phyloP scores from a whole-genome alignment of 1,140 invertebrate species.

The Drosophila chauvacae region DNA sequence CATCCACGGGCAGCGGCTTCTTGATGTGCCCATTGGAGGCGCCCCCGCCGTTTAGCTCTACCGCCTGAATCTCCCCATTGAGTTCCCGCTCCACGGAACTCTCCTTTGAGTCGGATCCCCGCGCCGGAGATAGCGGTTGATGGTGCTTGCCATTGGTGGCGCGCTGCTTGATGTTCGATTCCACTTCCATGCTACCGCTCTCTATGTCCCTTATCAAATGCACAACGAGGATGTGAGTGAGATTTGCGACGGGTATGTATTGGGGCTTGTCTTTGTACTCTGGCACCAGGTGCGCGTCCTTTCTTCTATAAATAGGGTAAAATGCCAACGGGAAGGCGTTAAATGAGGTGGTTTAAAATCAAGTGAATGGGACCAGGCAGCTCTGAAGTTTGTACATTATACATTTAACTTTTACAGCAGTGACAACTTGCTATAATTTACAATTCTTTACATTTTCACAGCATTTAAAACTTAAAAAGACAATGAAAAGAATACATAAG shows the following conservation, averaged over 20 bases:
- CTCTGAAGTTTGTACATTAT: background rate
- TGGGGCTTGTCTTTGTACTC: conserved; percentile 56
- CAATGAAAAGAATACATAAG: background rate
- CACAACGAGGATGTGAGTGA: conserved; percentile 8
- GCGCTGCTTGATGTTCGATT: conserved; percentile 59
- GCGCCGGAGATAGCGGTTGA: background rate
- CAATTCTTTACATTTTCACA: background rate
- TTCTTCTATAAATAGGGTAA: conserved; percentile 5
- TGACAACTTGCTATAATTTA: background rate
- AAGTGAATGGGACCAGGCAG: background rate
- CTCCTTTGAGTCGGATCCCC: conserved; percentile 73
- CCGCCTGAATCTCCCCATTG: conserved; percentile 78
- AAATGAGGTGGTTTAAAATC: background rate
- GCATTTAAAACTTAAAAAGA: background rate
- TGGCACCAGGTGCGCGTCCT: conserved; percentile 65
- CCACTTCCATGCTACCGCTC: conserved; percentile 62
- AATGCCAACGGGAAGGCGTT: no score
- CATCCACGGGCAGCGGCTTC: conserved; percentile 76
- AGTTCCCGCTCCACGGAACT: conserved; percentile 82
- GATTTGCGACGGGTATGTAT: conserved; percentile 3
- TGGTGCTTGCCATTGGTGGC: conserved; percentile 45
- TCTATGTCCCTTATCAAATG: conserved; percentile 28
- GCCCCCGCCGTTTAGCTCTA: conserved; percentile 68
- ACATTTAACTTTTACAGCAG: background rate
- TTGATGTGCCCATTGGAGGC: conserved; percentile 71